Base-by-base conservation (phyloP, 2,888 invertebrate genomes). In the Melolontha melolontha region DNA sequence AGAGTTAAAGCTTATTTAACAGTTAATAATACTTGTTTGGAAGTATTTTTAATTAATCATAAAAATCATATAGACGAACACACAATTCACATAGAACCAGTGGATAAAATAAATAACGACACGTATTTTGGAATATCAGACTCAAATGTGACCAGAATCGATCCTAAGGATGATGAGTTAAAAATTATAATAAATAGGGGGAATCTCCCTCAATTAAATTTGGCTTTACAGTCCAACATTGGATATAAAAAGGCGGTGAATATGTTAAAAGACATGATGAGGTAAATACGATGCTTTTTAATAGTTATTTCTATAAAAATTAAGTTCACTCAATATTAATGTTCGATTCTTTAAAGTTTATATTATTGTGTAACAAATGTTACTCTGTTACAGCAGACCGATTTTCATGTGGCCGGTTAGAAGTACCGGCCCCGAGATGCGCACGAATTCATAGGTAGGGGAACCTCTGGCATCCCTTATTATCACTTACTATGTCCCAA, bases 1-100 rank as follows among this genome's bases (percentile, higher is more conserved):
- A 14, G 16, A 47, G 47, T 47, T 47, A 47, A 47, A 47, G 47
- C 47, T 47, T 47, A 47, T 47, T 47, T 47, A 47, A 47, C 47
- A 47, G 47, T 47, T 47, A 47, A 47, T 47, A 47, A 47, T 47
- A 47, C 47, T 47, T 47, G 47, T 47, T 47, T 47, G 47, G 47
- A 47, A 47, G 47, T 47, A 47, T 47, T 47, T 47, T n/a, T 47
- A 47, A 47, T 47, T 47, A 47, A 47, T 47, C 16, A 2, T n/a
- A 47, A 47, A 47, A 14, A 47, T 47, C 47, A 47, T 47, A 47
- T 47, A 47, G 12, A 47, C 47, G 47, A 47, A 14, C 47, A 47
- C 47, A 14, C 47, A 47, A 47, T 47, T 47, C 2, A 5, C 47
- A 47, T 47, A 47, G 47, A 14, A 47, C 47, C 47, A 16, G 47